phyloP scores from a whole-genome alignment of 2,113 vertebrate genomes.

The Mionectes macconnelli region DNA sequence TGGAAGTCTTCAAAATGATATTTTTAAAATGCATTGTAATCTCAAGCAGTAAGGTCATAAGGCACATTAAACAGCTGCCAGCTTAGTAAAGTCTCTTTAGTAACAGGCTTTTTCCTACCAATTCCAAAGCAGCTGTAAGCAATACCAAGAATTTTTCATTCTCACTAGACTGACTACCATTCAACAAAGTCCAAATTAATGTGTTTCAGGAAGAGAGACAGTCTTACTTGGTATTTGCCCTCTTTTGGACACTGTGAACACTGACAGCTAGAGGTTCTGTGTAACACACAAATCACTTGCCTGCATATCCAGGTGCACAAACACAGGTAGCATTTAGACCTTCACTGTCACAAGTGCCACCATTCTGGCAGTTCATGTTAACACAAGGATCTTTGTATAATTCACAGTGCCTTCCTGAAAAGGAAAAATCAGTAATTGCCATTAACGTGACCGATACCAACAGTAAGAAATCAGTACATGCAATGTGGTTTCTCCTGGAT shows the following conservation, averaged over 20 bases:
- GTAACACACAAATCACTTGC: slow-evolving; percentile 56
- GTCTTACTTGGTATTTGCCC: not conserved
- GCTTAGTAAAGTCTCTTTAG: not conserved
- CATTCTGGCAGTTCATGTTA: slow-evolving; percentile 88
- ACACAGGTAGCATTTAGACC: slow-evolving; percentile 87
- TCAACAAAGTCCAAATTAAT: not conserved
- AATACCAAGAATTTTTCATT: not conserved
- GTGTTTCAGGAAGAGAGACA: not conserved
- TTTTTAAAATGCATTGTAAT: not conserved
- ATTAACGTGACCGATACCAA: not conserved
- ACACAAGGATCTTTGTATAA: slow-evolving; percentile 91
- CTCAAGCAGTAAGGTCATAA: not conserved
- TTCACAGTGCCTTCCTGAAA: slow-evolving; percentile 89
- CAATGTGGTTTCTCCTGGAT: not conserved
- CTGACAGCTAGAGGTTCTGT: not conserved
- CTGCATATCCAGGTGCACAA: slow-evolving; percentile 87
- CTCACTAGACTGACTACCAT: not conserved
- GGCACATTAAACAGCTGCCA: not conserved
- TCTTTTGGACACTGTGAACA: not conserved
- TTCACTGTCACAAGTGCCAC: slow-evolving; percentile 87
- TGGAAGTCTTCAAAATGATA: not conserved
- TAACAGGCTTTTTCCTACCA: not conserved
- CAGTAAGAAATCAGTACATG: not conserved
- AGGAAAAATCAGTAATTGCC: not conserved
- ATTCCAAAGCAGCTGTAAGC: not conserved